These are phyloP conservation scores for Tribolium madens DNA, from an alignment of 1,140 invertebrate species.

Conservation along the genomic window DNA sequence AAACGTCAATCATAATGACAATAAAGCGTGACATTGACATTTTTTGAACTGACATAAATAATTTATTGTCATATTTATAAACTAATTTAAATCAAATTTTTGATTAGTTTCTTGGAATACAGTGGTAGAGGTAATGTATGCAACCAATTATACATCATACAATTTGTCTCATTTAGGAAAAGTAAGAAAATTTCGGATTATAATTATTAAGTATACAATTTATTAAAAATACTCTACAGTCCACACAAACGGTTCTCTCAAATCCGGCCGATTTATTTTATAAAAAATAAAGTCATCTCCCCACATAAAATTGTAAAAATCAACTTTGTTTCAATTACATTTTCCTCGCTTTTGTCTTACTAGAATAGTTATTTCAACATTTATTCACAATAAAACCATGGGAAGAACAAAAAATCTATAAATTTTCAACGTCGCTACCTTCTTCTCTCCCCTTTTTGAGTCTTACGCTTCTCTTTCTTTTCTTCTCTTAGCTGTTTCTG, in stretches of 20 bases:
- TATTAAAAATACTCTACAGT: constrained; percentile 2
- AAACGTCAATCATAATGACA: too few relatives aligned
- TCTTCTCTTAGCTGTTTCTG: constrained; percentile 88
- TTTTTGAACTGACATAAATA: too few relatives aligned
- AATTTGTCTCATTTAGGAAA: too few relatives aligned
- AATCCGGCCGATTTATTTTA: not conserved
- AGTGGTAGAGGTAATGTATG: too few relatives aligned
- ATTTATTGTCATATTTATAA: too few relatives aligned
- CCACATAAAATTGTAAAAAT: constrained; percentile 30
- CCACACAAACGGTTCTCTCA: too few relatives aligned
- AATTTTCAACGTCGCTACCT: constrained; percentile 73
- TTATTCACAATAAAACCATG: constrained; percentile 5
- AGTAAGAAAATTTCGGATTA: too few relatives aligned
- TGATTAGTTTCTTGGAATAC: too few relatives aligned
- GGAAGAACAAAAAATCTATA: not conserved
- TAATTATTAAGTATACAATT: too few relatives aligned
- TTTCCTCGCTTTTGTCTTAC: not conserved
- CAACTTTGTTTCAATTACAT: constrained; percentile 7
- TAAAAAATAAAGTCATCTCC: constrained; percentile 20
- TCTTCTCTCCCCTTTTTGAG: constrained; percentile 85
- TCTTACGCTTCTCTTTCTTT: constrained; percentile 89
- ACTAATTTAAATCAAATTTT: too few relatives aligned
- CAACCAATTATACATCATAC: too few relatives aligned
- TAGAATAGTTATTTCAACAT: not conserved
- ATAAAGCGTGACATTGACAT: too few relatives aligned